A percentile compares a stretch with the other conserved stretches of the same genome.
These are phyloP conservation scores for Lithobates pipiens DNA, from an alignment of 2,797 vertebrate species.

Conservation along the genomic window DNA sequence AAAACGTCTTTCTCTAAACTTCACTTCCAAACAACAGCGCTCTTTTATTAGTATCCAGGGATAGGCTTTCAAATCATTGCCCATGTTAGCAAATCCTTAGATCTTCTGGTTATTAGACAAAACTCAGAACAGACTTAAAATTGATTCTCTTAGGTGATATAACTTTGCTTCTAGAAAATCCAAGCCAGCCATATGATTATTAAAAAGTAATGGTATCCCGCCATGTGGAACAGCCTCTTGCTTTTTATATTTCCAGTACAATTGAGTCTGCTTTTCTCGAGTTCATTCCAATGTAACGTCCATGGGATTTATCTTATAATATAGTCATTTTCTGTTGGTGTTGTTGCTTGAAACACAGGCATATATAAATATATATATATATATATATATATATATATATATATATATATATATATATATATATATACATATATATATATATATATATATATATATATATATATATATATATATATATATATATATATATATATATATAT, in stretches of 20 bases:
- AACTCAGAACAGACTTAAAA: constrained; percentile 63
- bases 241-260: constrained; percentile 57
- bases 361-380: neutral
- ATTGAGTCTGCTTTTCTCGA: constrained; percentile 49
- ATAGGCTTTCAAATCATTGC: constrained; percentile 63
- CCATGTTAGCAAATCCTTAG: constrained; percentile 63
- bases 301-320: neutral
- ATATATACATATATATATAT: no score
- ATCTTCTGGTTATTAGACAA: constrained; percentile 63
- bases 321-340: neutral
- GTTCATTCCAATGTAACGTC: neutral
- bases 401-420: no score
- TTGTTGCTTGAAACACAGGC: neutral
- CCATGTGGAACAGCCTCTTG: constrained; percentile 59
- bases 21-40: constrained; percentile 59
- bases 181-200: constrained; percentile 61
- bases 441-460: no score
- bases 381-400: neutral
- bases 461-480: no score
- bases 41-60: constrained; percentile 60
- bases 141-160: constrained; percentile 63
- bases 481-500: no score
- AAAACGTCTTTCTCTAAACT: constrained; percentile 61
- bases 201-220: constrained; percentile 61
- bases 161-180: constrained; percentile 62